Evolutionary conservation across 2,888 invertebrate species (phyloP).

Genomic region (Stenodema calcarata): DNA sequence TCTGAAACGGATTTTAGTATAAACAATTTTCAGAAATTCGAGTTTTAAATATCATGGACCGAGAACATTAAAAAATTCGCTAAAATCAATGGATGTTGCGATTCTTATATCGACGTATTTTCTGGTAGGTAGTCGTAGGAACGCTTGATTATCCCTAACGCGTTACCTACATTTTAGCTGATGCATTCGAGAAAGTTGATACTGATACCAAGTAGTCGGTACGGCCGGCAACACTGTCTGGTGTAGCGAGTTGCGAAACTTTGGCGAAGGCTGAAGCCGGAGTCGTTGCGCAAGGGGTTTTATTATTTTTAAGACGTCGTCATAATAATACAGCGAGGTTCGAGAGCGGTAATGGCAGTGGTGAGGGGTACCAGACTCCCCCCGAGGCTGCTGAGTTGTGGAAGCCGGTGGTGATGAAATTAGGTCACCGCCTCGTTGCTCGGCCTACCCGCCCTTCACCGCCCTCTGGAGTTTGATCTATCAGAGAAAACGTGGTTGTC

Average conservation of each 20-base stretch:
- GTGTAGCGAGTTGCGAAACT: not conserved
- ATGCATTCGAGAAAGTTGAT: no score
- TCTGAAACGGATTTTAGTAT: no score
- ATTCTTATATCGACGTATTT: no score
- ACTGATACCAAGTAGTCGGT: no score
- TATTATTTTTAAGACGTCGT: constrained; percentile 2
- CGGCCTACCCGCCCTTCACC: not conserved
- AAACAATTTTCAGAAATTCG: no score
- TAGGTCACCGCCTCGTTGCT: constrained; percentile 30
- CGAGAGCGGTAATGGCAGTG: not conserved
- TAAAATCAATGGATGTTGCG: no score
- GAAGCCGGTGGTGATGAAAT: constrained; percentile 20
- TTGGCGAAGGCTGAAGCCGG: not conserved
- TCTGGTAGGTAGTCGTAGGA: no score
- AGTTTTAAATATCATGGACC: no score
- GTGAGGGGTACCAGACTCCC: not conserved
- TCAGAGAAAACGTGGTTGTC: not conserved
- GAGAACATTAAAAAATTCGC: no score
- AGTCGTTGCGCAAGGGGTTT: not conserved
- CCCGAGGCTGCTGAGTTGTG: not conserved
- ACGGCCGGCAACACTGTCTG: not conserved
- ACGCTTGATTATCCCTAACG: no score
- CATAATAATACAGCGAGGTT: not conserved
- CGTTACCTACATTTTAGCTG: no score
- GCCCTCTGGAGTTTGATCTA: not conserved